Conservation (phyloP, 2,888 invertebrate genomes). For the Bombylius major region DNA sequence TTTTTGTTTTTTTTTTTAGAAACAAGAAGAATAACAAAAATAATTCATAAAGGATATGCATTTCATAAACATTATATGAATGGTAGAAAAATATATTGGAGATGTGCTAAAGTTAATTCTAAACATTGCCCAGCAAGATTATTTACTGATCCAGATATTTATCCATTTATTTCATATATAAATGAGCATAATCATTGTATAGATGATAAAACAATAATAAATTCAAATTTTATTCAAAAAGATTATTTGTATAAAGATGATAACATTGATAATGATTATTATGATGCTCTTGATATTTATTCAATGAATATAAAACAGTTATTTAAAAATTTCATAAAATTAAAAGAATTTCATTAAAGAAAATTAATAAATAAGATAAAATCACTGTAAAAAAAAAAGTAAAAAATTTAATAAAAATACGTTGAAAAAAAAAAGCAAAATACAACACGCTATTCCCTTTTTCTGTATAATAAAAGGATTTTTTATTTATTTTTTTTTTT, state of each 20-base stretch:
- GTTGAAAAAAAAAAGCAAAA: no score
- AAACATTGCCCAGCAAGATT: conserved; percentile 10
- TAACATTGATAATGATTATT: no score
- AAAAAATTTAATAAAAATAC: no score
- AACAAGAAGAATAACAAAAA: background rate
- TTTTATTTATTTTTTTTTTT: background rate
- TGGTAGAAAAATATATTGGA: conserved; percentile 8
- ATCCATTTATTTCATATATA: conserved; percentile 2
- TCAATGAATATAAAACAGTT: no score
- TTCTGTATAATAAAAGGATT: no score
- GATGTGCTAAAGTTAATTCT: conserved; percentile 7
- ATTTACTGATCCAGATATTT: background rate
- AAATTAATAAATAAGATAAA: no score
- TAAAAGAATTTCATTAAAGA: no score
- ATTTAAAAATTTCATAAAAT: no score
- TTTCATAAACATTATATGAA: conserved; percentile 11
- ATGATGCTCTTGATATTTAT: no score
- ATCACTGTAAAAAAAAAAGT: no score
- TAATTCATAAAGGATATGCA: conserved; percentile 8
- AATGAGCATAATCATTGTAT: conserved; percentile 9
- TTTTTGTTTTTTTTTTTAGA: conserved; percentile 1
- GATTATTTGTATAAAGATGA: background rate
- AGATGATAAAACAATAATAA: background rate
- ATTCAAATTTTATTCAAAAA: background rate
- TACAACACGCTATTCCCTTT: no score